Base-by-base conservation (phyloP, 2,888 invertebrate genomes). In the Lasioglossum vierecki region DNA sequence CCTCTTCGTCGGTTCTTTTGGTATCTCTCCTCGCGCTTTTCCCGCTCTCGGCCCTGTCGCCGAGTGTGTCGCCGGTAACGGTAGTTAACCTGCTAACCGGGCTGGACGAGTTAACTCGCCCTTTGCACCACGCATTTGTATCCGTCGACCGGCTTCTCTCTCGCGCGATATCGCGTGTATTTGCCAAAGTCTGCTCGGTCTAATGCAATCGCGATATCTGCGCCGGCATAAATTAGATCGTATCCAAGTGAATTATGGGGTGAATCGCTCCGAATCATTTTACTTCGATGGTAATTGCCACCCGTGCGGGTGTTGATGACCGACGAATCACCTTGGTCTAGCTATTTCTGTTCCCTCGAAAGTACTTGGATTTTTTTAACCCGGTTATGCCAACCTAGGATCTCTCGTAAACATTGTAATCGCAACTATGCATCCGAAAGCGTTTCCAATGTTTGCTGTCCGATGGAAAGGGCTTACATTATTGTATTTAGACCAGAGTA, bases 11-110 rank as follows among this genome's bases (percentile, higher is more conserved):
- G 35, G 30, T 8, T 66, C 35, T 66, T 0, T 30, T 70, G n/a
- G 41, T 22, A 6, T 70, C n/a, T 70, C n/a, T 77, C 41, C 44
- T 66, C 13, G 2, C 30, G 18, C 39, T 39, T 30, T 15, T 13
- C 30, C 60, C 77, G 46, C 78, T 79, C 76, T 35, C 78, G 68
- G 44, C n/a, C 15, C 30, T 68, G n/a, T 41, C 63, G 49, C 26
- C 35, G 66, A n/a, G 49, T 77, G 49, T 63, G n/a, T 57, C n/a
- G 71, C 71, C 74, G 63, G 81, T 80, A 88, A 87, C 87, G 87
- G 84, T 88, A 84, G 88, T 81, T 83, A 78, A 80, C 78, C 75
- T 71, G 77, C 72, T 76, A 57, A 81, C 73, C 86, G 57, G 63
- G 53, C 57, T 44, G 30, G 30, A 63, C 2, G 30, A 15, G 63